A percentile compares a stretch with the other conserved stretches of the same genome.
Evolutionary conservation across 2,113 vertebrate species (phyloP).

Genomic region (Orientallactaga bullata): DNA sequence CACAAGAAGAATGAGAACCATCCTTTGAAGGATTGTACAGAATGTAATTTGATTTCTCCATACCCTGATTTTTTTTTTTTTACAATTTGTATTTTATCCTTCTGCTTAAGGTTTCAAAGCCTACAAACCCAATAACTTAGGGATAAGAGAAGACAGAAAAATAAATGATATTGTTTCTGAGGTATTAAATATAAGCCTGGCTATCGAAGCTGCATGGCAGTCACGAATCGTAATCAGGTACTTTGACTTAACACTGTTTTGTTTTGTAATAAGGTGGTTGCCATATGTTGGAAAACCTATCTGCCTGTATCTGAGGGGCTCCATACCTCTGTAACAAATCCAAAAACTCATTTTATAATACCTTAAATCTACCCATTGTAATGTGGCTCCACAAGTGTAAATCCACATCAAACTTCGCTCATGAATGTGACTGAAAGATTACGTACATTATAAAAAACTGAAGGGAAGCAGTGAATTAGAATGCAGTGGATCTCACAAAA

Average conservation of each 20-base stretch:
- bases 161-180: constrained; percentile 99
- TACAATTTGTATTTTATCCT: constrained; percentile 93
- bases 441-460: constrained; percentile 87
- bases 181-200: constrained; percentile 97
- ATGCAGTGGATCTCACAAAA: constrained; percentile 88
- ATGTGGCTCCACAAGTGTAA: constrained; percentile 95
- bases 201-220: constrained; percentile 94
- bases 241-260: constrained; percentile 97
- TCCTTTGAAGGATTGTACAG: constrained; percentile 78
- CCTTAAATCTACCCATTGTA: constrained; percentile 98
- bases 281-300: constrained; percentile 92
- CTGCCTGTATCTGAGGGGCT: constrained; percentile 88
- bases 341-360: constrained; percentile 94
- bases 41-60: constrained; percentile 89
- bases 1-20: constrained; percentile 74
- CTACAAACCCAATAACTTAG: constrained; percentile 92
- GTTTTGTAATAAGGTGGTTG: constrained; percentile 92
- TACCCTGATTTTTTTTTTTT: constrained; percentile 89
- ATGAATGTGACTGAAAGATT: constrained; percentile 90
- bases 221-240: constrained; percentile 98
- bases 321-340: constrained; percentile 92
- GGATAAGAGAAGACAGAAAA: constrained; percentile 95
- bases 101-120: constrained; percentile 95
- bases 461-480: constrained; percentile 88
- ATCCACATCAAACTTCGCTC: constrained; percentile 94